Conservation (phyloP, 2,888 invertebrate species). For the Phortica magna region DNA sequence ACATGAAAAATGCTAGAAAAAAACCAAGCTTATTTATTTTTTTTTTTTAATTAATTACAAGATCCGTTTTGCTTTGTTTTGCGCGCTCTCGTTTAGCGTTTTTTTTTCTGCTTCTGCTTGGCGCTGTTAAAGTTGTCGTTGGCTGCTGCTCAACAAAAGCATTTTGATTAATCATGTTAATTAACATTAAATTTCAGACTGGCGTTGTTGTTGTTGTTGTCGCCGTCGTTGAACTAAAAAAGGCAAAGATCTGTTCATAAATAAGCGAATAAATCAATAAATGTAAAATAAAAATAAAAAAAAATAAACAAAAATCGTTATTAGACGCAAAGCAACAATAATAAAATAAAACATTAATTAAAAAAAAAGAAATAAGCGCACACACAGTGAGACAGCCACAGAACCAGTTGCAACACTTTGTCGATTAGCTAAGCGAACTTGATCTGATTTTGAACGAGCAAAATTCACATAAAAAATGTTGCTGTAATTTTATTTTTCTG, state of each 20-base stretch:
- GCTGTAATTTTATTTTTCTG: neutral
- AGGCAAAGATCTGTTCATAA: slow-evolving; percentile 47
- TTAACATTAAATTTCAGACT: slow-evolving; percentile 60
- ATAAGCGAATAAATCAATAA: slow-evolving; percentile 64
- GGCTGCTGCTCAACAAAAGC: slow-evolving; percentile 11
- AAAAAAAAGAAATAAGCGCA: neutral
- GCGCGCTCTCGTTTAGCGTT: neutral
- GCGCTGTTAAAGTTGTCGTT: neutral
- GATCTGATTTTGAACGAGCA: slow-evolving; percentile 56
- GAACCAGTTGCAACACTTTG: slow-evolving; percentile 2
- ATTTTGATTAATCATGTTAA: slow-evolving; percentile 43
- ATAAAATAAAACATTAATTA: neutral
- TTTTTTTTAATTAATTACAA: slow-evolving; percentile 58
- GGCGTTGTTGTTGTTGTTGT: slow-evolving; percentile 37
- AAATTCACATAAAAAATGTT: neutral
- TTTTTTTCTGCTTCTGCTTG: neutral
- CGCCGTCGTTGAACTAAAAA: slow-evolving; percentile 1
- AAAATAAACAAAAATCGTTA: neutral
- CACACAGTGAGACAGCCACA: too few species aligned
- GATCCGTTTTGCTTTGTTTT: slow-evolving; percentile 56
- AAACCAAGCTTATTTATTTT: slow-evolving; percentile 54
- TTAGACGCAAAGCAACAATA: neutral
- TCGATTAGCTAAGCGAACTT: slow-evolving; percentile 55
- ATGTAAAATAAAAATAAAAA: slow-evolving; percentile 41
- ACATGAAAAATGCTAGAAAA: slow-evolving; percentile 1